A percentile compares a stretch with the other conserved stretches of the same genome.
These are phyloP conservation scores for Plagodis pulveraria DNA, from an alignment of 2,888 invertebrate species.

Conservation along the genomic window DNA sequence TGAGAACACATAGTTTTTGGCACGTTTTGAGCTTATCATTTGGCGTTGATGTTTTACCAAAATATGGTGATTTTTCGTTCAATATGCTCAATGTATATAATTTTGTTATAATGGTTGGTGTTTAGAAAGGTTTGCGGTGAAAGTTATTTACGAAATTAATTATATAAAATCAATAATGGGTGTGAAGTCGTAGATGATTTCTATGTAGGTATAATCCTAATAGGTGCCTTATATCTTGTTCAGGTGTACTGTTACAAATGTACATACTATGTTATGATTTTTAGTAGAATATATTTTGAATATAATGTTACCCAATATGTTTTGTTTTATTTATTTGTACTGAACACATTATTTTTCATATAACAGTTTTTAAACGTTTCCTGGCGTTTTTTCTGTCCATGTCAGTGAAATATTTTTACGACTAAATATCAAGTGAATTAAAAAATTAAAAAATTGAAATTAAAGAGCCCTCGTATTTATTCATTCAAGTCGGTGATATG, in stretches of 20 bases:
- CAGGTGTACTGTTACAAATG: constrained; percentile 79
- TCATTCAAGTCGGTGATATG: no score
- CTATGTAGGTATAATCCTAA: constrained; percentile 43
- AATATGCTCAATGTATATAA: constrained; percentile 73
- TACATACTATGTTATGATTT: constrained; percentile 81
- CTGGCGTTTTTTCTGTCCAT: no score
- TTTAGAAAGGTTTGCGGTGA: constrained; percentile 61
- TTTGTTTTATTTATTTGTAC: constrained; percentile 40
- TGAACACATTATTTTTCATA: no score
- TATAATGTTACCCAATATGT: constrained; percentile 70
- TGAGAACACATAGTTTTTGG: no score
- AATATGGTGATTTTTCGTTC: constrained; percentile 22
- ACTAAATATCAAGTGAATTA: no score
- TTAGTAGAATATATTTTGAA: constrained; percentile 77
- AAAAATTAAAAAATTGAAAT: no score
- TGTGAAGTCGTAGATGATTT: constrained; percentile 42
- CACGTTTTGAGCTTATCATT: no score
- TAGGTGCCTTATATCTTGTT: constrained; percentile 77
- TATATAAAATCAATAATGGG: constrained; percentile 46
- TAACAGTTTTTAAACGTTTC: no score
- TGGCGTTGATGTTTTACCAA: not conserved
- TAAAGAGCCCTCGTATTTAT: no score
- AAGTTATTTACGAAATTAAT: constrained; percentile 59
- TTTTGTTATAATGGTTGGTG: constrained; percentile 55
- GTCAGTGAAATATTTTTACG: no score